Percentiles rank a stretch among this genome's conserved stretches.
phyloP scores from a whole-genome alignment of 2,113 vertebrate genomes.

The Ahaetulla prasina region DNA sequence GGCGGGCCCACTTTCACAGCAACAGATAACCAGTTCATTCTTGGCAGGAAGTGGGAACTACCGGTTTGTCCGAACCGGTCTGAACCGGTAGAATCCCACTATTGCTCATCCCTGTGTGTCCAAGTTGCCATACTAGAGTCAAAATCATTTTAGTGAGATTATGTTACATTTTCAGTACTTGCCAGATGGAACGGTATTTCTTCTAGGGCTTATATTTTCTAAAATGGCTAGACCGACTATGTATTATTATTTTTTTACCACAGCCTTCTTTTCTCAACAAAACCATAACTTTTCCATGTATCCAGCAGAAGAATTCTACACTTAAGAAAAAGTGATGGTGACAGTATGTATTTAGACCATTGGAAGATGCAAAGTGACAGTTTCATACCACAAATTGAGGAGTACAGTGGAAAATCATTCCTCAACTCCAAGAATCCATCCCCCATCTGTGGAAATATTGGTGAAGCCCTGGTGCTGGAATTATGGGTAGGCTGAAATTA shows the following conservation, averaged over 20 bases:
- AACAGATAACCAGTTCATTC: too few relatives aligned
- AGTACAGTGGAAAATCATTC: not conserved
- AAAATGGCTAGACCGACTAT: not conserved
- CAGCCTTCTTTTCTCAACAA: conserved; percentile 30
- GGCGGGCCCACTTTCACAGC: too few relatives aligned
- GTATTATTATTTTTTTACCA: conserved; percentile 22
- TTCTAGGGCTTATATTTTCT: not conserved
- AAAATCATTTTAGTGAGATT: conserved; percentile 45
- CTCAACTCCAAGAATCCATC: not conserved
- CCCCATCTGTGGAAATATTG: not conserved
- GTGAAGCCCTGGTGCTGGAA: not conserved
- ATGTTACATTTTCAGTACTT: conserved; percentile 30
- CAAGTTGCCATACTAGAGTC: conserved; percentile 18
- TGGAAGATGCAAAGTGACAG: not conserved
- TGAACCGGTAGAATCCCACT: too few relatives aligned
- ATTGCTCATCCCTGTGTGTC: not conserved
- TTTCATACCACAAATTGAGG: not conserved
- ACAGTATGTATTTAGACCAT: conserved; percentile 1
- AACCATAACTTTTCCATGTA: conserved; percentile 18
- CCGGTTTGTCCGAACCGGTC: too few relatives aligned
- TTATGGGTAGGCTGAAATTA: not conserved
- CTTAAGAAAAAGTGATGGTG: conserved; percentile 7
- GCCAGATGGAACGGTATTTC: conserved; percentile 20
- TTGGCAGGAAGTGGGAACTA: too few relatives aligned
- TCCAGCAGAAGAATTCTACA: conserved; percentile 13